Percentiles rank a stretch among this genome's conserved stretches.
Conservation (phyloP, 2,888 invertebrate genomes). For the Luffia ferchaultella region DNA sequence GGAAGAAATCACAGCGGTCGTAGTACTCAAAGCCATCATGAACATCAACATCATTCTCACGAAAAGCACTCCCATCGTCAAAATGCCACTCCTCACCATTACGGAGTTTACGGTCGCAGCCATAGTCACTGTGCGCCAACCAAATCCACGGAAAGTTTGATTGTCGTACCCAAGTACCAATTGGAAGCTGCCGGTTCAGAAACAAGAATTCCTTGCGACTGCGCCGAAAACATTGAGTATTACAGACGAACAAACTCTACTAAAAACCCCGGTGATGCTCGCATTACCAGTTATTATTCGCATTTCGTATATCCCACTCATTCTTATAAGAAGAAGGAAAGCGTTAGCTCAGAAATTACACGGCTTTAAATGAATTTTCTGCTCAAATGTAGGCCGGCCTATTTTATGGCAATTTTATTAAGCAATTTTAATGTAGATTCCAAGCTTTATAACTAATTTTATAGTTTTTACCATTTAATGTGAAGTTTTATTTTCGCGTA, state of each 20-base stretch:
- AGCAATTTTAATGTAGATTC: not conserved
- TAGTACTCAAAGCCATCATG: constrained; percentile 62
- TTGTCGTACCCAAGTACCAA: constrained; percentile 72
- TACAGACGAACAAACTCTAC: constrained; percentile 37
- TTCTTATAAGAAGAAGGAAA: constrained; percentile 56
- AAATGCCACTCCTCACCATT: constrained; percentile 46
- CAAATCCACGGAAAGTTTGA: constrained; percentile 83
- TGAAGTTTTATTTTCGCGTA: constrained; percentile 1
- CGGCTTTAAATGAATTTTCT: constrained; percentile 56
- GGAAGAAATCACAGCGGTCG: constrained; percentile 68
- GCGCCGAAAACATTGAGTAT: constrained; percentile 60
- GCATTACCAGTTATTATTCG: constrained; percentile 42
- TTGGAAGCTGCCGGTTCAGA: constrained; percentile 69
- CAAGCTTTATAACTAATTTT: constrained; percentile 20
- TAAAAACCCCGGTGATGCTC: constrained; percentile 40
- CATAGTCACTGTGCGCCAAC: constrained; percentile 70
- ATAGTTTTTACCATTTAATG: constrained; percentile 31
- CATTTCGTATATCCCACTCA: constrained; percentile 58
- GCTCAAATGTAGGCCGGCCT: not conserved
- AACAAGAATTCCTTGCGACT: constrained; percentile 76
- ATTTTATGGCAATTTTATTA: constrained; percentile 1
- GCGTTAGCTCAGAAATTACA: constrained; percentile 75
- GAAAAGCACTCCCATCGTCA: constrained; percentile 56
- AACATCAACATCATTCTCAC: constrained; percentile 42
- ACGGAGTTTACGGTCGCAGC: constrained; percentile 50